These are phyloP conservation scores for Oceanodroma leucorhoa DNA, from an alignment of 2,797 vertebrate species.

Conservation along the genomic window DNA sequence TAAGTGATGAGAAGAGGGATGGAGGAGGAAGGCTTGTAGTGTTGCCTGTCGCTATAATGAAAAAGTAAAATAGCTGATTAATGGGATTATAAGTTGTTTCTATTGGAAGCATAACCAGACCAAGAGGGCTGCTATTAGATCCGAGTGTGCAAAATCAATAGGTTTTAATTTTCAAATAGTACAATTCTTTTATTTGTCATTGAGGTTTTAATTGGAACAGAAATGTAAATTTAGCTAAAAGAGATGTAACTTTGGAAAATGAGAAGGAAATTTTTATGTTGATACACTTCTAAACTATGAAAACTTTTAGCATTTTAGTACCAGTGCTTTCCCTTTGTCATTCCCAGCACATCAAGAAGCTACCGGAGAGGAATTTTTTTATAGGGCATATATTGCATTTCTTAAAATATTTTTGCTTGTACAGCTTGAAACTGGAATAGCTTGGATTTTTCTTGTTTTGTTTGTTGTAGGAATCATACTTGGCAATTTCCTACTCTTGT, in stretches of 20 bases:
- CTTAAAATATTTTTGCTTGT: slow-evolving; percentile 58
- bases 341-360: not conserved
- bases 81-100: not conserved
- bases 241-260: not conserved
- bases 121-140: not conserved
- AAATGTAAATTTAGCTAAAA: not conserved
- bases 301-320: not conserved
- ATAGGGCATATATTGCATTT: slow-evolving; percentile 2
- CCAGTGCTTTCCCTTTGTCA: not conserved
- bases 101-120: not conserved
- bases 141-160: not conserved
- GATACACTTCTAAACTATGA: not conserved
- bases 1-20: not conserved
- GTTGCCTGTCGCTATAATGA: not conserved
- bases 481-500: slow-evolving; percentile 30
- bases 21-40: not conserved
- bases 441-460: not conserved
- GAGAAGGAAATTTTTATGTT: not conserved
- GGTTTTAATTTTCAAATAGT: not conserved
- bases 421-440: slow-evolving; percentile 48
- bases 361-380: not conserved
- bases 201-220: not conserved
- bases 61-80: not conserved
- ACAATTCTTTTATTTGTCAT: not conserved
- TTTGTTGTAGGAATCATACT: not conserved